A percentile compares a stretch with the other conserved stretches of the same genome.
Evolutionary conservation across 2,888 invertebrate genomes (phyloP).

Genomic region (Ennomos quercinarius): DNA sequence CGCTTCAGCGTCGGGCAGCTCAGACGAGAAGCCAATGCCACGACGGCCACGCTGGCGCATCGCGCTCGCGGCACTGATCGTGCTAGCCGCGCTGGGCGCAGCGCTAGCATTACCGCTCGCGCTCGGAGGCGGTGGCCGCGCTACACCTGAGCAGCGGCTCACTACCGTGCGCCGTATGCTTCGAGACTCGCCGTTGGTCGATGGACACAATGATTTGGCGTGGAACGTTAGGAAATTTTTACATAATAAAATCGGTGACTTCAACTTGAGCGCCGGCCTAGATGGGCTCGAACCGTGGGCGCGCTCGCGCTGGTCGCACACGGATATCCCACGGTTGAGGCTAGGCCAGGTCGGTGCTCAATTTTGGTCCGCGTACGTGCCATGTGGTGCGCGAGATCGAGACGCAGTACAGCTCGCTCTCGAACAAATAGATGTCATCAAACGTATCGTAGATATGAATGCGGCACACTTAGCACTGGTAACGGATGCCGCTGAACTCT

Average conservation of each 20-base stretch:
- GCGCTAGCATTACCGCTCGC: constrained; percentile 86
- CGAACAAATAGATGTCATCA: constrained; percentile 94
- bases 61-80: constrained; percentile 85
- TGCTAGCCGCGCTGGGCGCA: constrained; percentile 85
- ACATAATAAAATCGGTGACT: constrained; percentile 90
- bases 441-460: constrained; percentile 89
- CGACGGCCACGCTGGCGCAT: constrained; percentile 85
- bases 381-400: constrained; percentile 92
- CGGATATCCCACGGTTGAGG: constrained; percentile 94
- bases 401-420: constrained; percentile 94
- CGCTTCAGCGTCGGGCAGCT: constrained; percentile 80
- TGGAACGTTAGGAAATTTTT: constrained; percentile 96
- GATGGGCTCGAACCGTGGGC: constrained; percentile 92
- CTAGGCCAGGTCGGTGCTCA: constrained; percentile 95
- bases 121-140: constrained; percentile 77
- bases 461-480: constrained; percentile 90
- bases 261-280: constrained; percentile 88
- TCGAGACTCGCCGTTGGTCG: constrained; percentile 89
- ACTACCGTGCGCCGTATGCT: constrained; percentile 88
- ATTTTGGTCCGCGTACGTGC: constrained; percentile 96
- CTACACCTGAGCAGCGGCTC: constrained; percentile 87
- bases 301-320: constrained; percentile 95
- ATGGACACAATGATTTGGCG: constrained; percentile 94
- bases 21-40: constrained; percentile 79
- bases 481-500: constrained; percentile 88